Conservation (phyloP, 2,113 vertebrate genomes). For the Strix aluco region DNA sequence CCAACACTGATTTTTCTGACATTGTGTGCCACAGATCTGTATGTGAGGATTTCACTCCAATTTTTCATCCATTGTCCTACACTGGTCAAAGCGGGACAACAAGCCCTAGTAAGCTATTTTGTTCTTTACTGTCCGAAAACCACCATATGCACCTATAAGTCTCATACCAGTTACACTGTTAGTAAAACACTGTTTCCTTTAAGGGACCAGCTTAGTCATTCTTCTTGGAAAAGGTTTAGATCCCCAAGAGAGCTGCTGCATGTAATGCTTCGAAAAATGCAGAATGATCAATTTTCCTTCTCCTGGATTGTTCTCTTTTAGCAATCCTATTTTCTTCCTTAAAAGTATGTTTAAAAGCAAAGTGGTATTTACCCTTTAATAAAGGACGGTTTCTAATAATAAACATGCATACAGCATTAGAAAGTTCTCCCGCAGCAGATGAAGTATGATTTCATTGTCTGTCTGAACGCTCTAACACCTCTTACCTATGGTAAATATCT, state of each 20-base stretch:
- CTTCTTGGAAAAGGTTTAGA: conserved; percentile 8
- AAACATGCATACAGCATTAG: not conserved
- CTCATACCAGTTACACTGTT: rapidly evolving
- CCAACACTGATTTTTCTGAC: rapidly evolving
- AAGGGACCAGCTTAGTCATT: conserved; percentile 11
- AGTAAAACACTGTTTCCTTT: not conserved
- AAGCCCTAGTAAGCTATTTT: not conserved
- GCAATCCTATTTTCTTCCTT: conserved; percentile 1
- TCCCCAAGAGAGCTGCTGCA: not conserved
- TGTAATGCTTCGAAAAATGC: conserved; percentile 1
- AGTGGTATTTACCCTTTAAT: not conserved
- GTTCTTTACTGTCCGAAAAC: not conserved
- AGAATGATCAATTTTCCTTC: not conserved
- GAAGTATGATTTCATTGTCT: not conserved
- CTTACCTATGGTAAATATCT: not conserved
- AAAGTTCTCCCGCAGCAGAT: not conserved
- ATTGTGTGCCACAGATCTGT: not conserved
- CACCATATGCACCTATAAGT: not conserved
- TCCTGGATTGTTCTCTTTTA: not conserved
- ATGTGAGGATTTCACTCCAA: not conserved
- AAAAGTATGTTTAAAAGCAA: not conserved
- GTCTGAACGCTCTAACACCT: not conserved
- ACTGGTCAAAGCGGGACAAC: not conserved
- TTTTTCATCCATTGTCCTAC: not conserved
- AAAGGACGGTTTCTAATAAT: not conserved